Evolutionary conservation across 2,113 vertebrate genomes (phyloP), one percentile per base, ranked within the genome.

Genomic region (Damaliscus lunatus): DNA sequence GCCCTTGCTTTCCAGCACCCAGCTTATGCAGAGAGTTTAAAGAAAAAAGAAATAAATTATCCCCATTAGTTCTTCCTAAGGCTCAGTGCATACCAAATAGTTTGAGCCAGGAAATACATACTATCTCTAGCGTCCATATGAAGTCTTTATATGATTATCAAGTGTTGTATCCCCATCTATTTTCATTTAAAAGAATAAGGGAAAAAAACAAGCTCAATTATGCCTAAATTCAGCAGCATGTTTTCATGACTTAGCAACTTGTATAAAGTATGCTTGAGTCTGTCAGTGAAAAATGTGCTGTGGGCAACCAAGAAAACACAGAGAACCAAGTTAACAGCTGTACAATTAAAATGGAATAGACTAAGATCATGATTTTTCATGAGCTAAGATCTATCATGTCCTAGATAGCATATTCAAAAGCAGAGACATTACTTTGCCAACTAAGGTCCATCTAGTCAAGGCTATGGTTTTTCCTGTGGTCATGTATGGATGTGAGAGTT

Each of bases 221-320:
- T 64, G 29, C 3, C 74, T 57, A 40, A 60, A 84, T 88, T 90
- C 53, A n/a, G 17, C 64, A 21, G 50, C 80, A 11, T 6, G 40
- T 96, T 92, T 87, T 90, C 88, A 57, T 94, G 94, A 93, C 77
- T 86, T 82, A 62, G 95, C 94, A 82, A 85, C 84, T 43, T 81
- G 8, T n/a, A 16, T 7, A 57, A 91, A 85, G 50, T 27, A 11
- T 27, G 16, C 81, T 19, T 81, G 60, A 64, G 80, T 52, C 77
- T 62, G 36, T 46, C 43, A 1, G 23, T 95, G 48, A 96, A 86
- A 93, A 94, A 90, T 96, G 80, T n/a, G 43, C 21, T 33, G 43
- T 36, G 46, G 31, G 80, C 40, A 48, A 27, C 92, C 90, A 71
- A 92, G 62, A 93, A 92, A 84, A 83, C 43, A 40, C 81, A 78